Percentiles rank a stretch among this genome's conserved stretches.
Conservation (phyloP, 1,140 invertebrate genomes). For the Geopemphigus sp. region DNA sequence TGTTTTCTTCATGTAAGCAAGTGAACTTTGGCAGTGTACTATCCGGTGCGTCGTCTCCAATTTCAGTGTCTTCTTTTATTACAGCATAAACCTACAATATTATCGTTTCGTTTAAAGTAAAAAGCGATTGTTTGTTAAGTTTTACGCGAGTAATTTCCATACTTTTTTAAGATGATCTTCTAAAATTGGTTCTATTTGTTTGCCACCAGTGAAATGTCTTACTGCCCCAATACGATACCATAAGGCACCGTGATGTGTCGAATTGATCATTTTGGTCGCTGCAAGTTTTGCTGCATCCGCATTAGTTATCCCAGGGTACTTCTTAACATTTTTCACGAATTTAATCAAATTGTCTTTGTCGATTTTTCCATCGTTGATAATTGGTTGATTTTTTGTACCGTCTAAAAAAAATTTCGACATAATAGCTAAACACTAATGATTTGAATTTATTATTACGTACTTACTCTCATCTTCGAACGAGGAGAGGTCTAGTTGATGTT, state of each 20-base stretch:
- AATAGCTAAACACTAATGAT: not conserved
- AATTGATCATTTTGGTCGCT: slow-evolving; percentile 61
- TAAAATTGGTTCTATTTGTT: slow-evolving; percentile 56
- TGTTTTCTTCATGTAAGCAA: slow-evolving; percentile 51
- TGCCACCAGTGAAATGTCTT: slow-evolving; percentile 60
- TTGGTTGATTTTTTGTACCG: not conserved
- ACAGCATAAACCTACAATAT: slow-evolving; percentile 58
- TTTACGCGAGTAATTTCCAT: slow-evolving; percentile 1
- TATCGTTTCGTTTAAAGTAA: not conserved
- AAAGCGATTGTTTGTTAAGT: not conserved
- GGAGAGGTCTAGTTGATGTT: slow-evolving; percentile 58
- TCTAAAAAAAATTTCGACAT: not conserved
- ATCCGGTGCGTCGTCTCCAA: not conserved
- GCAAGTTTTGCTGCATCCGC: slow-evolving; percentile 63
- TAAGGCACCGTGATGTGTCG: slow-evolving; percentile 59
- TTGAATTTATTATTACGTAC: not conserved
- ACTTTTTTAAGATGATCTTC: slow-evolving; percentile 53
- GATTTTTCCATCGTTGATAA: slow-evolving; percentile 56
- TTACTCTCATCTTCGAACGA: slow-evolving; percentile 52
- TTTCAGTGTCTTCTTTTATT: slow-evolving; percentile 57
- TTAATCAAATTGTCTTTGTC: slow-evolving; percentile 58
- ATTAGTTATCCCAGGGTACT: slow-evolving; percentile 61
- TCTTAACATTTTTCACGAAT: slow-evolving; percentile 62
- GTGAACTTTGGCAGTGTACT: not conserved
- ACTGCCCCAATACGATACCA: slow-evolving; percentile 67